Evolutionary conservation across 2,797 vertebrate genomes (phyloP).

Genomic region (Lerista edwardsae): DNA sequence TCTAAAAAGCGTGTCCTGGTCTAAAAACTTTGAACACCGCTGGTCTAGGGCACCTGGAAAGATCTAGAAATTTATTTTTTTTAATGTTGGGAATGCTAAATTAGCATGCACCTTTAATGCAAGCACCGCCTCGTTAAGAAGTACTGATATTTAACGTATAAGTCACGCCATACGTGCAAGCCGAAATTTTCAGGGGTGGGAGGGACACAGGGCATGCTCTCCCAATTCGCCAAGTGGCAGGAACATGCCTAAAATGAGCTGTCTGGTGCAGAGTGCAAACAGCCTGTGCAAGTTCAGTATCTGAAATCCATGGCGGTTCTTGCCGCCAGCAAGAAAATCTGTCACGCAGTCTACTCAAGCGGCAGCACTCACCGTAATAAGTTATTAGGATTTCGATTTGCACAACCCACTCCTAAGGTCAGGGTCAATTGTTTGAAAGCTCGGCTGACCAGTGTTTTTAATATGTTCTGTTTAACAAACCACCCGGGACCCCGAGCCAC

Average conservation of each 20-base stretch:
- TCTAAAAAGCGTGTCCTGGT: no score
- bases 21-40: no score
- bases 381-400: slow-evolving; percentile 11
- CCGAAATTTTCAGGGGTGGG: no score
- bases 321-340: background rate
- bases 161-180: no score
- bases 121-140: no score
- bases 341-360: background rate
- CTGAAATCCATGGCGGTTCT: slow-evolving; percentile 24
- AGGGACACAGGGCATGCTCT: no score
- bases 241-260: background rate
- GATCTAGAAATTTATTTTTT: no score
- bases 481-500: background rate
- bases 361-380: slow-evolving; percentile 1
- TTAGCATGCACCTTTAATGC: no score
- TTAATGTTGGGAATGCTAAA: background rate
- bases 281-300: background rate
- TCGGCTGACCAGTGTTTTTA: slow-evolving; percentile 17
- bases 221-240: background rate
- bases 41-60: background rate
- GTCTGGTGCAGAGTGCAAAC: background rate
- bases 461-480: slow-evolving; percentile 23
- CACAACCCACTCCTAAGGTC: slow-evolving; percentile 2
- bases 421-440: background rate
- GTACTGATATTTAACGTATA: background rate